A percentile compares a stretch with the other conserved stretches of the same genome.
These are phyloP conservation scores for Tragulus kanchil DNA, from an alignment of 2,113 vertebrate genomes.

Conservation along the genomic window DNA sequence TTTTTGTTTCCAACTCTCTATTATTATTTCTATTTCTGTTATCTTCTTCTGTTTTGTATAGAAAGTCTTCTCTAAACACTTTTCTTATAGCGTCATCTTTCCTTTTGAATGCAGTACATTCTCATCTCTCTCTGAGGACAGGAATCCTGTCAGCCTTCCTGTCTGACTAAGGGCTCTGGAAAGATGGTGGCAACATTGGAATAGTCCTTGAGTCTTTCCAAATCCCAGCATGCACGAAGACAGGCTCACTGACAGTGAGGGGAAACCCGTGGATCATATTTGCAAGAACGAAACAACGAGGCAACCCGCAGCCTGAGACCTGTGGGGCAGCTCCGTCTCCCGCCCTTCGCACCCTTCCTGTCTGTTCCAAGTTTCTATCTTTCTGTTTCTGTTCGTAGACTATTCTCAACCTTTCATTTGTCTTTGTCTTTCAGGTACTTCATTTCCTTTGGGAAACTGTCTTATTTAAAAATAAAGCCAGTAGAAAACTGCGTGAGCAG, in stretches of 20 bases:
- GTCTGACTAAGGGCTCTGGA: background rate
- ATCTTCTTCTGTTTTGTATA: background rate
- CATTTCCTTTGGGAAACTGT: background rate
- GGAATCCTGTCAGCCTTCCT: too few relatives aligned
- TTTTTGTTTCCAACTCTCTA: background rate
- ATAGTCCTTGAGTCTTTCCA: background rate
- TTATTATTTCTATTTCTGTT: background rate
- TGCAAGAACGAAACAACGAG: accelerated
- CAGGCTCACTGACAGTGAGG: accelerated
- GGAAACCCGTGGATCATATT: accelerated
- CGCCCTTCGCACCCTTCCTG: background rate
- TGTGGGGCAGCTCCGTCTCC: background rate
- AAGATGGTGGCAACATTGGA: accelerated
- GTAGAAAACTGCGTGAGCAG: background rate
- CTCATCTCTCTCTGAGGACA: background rate
- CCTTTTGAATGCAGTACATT: background rate
- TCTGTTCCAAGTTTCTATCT: accelerated
- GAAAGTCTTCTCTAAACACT: background rate
- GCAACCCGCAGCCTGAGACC: background rate
- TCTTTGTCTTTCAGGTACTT: background rate
- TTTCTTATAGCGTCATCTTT: too few relatives aligned
- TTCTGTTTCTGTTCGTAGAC: background rate
- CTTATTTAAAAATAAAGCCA: background rate
- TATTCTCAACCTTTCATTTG: accelerated
- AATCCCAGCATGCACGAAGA: background rate